phyloP scores from a whole-genome alignment of 2,113 vertebrate genomes.

The Probosciger aterrimus region DNA sequence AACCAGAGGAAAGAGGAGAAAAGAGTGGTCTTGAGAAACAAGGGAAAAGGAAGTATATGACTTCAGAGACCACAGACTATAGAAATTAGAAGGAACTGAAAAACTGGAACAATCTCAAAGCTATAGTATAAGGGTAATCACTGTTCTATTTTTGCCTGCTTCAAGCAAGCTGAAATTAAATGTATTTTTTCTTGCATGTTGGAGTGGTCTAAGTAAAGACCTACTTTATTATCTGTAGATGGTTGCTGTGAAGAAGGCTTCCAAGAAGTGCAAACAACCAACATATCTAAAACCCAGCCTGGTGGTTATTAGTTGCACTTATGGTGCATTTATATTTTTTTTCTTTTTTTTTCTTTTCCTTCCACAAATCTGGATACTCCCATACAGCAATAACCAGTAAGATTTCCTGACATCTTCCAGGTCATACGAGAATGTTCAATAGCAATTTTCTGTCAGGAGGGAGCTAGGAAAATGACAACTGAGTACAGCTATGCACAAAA shows the following conservation, averaged over 20 bases:
- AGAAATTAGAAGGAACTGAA: slow-evolving; percentile 15
- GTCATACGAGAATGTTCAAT: not conserved
- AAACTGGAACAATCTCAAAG: slow-evolving; percentile 2
- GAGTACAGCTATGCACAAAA: not conserved
- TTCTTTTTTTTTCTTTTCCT: too few species aligned
- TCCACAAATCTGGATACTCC: not conserved
- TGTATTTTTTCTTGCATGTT: fast-evolving
- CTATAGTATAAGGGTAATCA: not conserved
- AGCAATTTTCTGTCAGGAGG: not conserved
- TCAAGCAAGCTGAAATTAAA: not conserved
- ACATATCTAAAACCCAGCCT: not conserved
- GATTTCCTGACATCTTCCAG: not conserved
- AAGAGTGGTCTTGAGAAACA: not conserved
- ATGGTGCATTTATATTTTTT: not conserved
- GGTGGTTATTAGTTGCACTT: not conserved
- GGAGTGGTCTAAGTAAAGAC: not conserved
- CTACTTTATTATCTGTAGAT: not conserved
- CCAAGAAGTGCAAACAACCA: not conserved
- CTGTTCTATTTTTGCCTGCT: not conserved
- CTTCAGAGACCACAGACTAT: not conserved
- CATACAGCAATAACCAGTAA: not conserved
- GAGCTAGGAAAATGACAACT: not conserved
- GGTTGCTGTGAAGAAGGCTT: not conserved
- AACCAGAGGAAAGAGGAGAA: not conserved
- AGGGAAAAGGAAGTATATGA: not conserved